These are phyloP conservation scores for Galeopsomyia nigrocyanea DNA, from an alignment of 2,888 invertebrate species.

Conservation along the genomic window DNA sequence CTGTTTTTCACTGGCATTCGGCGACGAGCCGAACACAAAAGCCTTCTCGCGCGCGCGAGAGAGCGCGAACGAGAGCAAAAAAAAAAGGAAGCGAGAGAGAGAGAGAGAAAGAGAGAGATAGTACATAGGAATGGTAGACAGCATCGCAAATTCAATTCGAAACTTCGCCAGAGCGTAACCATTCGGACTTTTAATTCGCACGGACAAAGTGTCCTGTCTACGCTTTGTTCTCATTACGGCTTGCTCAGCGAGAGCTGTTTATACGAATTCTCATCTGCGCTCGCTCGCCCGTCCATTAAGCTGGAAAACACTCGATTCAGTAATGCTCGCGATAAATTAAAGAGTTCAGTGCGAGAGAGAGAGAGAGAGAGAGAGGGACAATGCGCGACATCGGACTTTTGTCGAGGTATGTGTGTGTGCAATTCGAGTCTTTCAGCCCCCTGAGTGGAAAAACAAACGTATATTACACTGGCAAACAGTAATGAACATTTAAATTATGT, in stretches of 20 bases:
- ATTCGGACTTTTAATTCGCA: slow-evolving; percentile 42
- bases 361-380: not conserved
- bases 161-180: slow-evolving; percentile 36
- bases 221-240: slow-evolving; percentile 34
- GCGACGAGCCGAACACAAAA: too few relatives aligned
- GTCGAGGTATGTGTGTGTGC: too few relatives aligned
- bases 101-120: not conserved
- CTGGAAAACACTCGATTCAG: slow-evolving; percentile 20
- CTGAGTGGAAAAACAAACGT: too few relatives aligned
- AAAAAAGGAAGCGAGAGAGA: not conserved
- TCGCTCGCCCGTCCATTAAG: slow-evolving; percentile 21
- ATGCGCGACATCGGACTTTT: too few relatives aligned
- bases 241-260: not conserved
- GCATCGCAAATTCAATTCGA: slow-evolving; percentile 36
- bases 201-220: slow-evolving; percentile 21
- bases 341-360: slow-evolving; percentile 14
- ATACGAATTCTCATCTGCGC: slow-evolving; percentile 34
- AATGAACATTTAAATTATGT: too few relatives aligned
- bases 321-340: slow-evolving; percentile 19
- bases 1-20: not conserved
- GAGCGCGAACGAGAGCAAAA: not conserved
- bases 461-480: too few relatives aligned
- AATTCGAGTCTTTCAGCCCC: too few relatives aligned
- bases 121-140: not conserved
- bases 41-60: too few relatives aligned